These are phyloP conservation scores for Cyprinodon diabolis DNA, from an alignment of 2,797 vertebrate genomes.

Conservation along the genomic window DNA sequence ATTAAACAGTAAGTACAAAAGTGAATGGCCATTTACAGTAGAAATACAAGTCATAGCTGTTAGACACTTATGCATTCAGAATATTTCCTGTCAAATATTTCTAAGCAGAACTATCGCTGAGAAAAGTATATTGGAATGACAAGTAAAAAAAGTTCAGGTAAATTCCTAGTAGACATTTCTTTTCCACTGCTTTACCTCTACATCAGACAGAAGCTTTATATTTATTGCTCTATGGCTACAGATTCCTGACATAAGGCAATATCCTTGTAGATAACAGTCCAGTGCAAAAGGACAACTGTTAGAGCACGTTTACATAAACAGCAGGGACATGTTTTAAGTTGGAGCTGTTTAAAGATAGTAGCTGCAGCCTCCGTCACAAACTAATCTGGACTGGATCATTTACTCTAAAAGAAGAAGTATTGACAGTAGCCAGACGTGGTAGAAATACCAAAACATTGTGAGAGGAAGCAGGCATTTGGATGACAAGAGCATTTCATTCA, in stretches of 20 bases:
- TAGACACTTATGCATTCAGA: background rate
- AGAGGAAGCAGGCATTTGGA: background rate
- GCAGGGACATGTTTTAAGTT: background rate
- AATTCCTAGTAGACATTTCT: background rate
- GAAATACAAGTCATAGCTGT: background rate
- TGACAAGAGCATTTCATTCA: background rate
- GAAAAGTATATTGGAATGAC: background rate
- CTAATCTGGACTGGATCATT: slow-evolving; percentile 4
- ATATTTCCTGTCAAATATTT: background rate
- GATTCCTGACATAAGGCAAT: background rate
- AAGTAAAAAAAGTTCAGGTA: background rate
- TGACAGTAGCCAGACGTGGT: background rate
- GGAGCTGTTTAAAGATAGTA: background rate
- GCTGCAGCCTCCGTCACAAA: background rate
- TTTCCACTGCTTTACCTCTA: background rate
- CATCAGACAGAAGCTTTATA: background rate
- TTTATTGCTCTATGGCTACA: background rate
- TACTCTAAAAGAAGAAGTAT: background rate
- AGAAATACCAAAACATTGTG: background rate
- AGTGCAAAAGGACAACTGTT: background rate
- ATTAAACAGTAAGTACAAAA: background rate
- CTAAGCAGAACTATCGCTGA: background rate
- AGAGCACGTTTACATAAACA: background rate
- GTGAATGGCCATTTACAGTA: background rate
- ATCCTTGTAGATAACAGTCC: background rate